These are phyloP conservation scores for Pelochelys cantorii DNA, from an alignment of 2,797 vertebrate species.

Conservation along the genomic window DNA sequence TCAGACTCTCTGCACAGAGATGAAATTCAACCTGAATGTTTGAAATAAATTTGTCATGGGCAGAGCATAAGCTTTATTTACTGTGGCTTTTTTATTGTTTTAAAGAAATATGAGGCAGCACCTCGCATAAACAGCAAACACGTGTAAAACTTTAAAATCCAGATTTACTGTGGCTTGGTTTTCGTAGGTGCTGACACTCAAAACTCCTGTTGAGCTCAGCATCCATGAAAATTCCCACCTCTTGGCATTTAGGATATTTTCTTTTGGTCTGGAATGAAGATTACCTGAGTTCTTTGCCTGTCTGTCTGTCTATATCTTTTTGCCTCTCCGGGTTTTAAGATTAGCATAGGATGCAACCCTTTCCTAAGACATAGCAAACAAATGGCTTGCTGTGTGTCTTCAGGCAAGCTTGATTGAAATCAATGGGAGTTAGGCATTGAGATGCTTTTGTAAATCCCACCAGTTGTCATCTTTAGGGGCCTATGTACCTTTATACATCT, in stretches of 20 bases:
- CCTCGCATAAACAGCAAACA: neutral
- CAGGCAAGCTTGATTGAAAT: neutral
- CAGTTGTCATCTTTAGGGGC: accelerated
- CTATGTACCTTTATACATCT: neutral
- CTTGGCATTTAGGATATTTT: neutral
- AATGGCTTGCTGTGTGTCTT: neutral
- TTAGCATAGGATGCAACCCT: neutral
- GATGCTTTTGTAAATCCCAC: neutral
- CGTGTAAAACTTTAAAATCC: neutral
- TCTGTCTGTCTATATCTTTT: slow-evolving; percentile 19
- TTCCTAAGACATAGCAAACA: neutral
- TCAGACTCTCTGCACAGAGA: neutral
- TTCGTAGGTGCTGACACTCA: neutral
- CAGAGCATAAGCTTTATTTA: neutral
- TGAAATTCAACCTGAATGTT: neutral
- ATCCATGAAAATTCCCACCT: neutral
- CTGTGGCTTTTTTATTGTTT: neutral
- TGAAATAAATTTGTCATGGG: neutral
- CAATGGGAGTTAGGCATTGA: neutral
- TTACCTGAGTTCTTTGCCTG: neutral
- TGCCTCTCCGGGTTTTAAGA: neutral
- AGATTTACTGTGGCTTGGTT: neutral
- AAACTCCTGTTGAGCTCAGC: slow-evolving; percentile 10
- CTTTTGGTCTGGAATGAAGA: neutral
- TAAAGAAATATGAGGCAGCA: neutral